phyloP scores from a whole-genome alignment of 2,113 vertebrate species.

The Hyla sarda region DNA sequence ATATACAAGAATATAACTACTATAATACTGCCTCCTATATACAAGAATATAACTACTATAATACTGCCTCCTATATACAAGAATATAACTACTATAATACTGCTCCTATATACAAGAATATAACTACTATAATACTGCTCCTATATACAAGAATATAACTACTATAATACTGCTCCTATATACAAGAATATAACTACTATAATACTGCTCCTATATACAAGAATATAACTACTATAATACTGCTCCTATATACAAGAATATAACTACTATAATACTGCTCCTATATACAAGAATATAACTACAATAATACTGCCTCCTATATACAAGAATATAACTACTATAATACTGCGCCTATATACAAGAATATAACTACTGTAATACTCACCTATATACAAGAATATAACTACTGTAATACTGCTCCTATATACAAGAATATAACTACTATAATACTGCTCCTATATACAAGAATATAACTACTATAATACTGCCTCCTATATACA shows the following conservation, averaged over 20 bases:
- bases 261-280: neutral
- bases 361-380: no score
- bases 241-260: neutral
- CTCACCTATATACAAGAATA: no score
- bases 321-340: neutral
- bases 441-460: neutral
- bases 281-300: no score
- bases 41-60: neutral
- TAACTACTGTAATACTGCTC: no score
- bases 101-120: neutral
- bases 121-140: neutral
- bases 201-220: no score
- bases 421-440: no score
- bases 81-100: neutral
- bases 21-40: neutral
- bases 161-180: neutral
- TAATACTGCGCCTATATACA: no score
- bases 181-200: neutral
- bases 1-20: neutral
- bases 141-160: neutral
- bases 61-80: neutral
- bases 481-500: no score
- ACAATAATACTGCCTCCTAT: no score
- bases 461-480: neutral
- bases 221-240: no score